Evolutionary conservation across 2,113 vertebrate species (phyloP).

Genomic region (Myrmecophaga tridactyla): DNA sequence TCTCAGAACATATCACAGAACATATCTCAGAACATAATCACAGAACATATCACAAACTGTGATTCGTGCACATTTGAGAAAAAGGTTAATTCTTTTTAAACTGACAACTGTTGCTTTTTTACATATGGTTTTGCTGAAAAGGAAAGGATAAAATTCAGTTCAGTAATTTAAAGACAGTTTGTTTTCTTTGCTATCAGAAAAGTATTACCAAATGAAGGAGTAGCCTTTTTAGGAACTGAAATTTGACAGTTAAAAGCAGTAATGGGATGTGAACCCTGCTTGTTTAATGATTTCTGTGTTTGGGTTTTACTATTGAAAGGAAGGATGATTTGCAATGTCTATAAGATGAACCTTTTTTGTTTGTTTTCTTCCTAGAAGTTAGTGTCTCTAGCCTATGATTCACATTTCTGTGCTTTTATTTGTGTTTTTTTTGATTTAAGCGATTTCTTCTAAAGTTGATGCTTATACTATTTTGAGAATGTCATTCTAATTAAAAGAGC

Average conservation of each 20-base stretch:
- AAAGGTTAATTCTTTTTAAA: slow-evolving; percentile 38
- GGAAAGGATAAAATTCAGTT: slow-evolving; percentile 17
- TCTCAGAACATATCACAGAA: background rate
- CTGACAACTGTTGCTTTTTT: slow-evolving; percentile 35
- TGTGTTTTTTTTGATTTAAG: background rate
- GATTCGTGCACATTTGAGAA: background rate
- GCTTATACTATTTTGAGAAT: slow-evolving; percentile 35
- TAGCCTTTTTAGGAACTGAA: slow-evolving; percentile 6
- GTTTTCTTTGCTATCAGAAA: slow-evolving; percentile 8
- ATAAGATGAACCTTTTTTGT: background rate
- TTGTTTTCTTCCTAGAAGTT: background rate
- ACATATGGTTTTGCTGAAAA: background rate
- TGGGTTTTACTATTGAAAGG: slow-evolving; percentile 19
- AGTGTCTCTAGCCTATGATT: background rate
- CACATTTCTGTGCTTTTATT: slow-evolving; percentile 12
- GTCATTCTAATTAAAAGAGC: slow-evolving; percentile 9
- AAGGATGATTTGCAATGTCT: slow-evolving; percentile 2
- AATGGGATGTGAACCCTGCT: background rate
- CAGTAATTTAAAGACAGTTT: background rate
- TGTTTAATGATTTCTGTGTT: slow-evolving; percentile 19
- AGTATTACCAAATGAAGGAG: background rate
- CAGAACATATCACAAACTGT: background rate
- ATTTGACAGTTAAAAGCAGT: slow-evolving; percentile 19
- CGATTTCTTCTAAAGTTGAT: slow-evolving; percentile 6
- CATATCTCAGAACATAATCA: no score